phyloP scores from a whole-genome alignment of 2,888 invertebrate species.

The Baronia brevicornis region DNA sequence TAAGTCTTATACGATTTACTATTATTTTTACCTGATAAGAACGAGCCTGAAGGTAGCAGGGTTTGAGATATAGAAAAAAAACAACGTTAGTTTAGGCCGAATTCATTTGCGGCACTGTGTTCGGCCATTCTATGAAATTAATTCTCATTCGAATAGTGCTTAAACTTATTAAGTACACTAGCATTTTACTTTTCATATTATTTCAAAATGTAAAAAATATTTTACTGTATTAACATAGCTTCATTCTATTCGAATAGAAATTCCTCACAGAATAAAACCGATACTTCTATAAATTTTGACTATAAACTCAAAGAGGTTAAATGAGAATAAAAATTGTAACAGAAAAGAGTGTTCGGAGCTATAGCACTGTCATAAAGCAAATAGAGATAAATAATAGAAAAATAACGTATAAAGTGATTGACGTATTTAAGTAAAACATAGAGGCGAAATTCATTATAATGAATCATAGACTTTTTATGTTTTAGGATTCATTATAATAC shows the following conservation, averaged over 20 bases:
- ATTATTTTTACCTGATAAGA: constrained; percentile 88
- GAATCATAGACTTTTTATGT: too few relatives aligned
- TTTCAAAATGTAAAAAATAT: too few relatives aligned
- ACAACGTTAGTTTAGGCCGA: constrained; percentile 72
- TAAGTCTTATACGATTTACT: constrained; percentile 62
- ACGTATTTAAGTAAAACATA: constrained; percentile 35
- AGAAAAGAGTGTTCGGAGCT: constrained; percentile 47
- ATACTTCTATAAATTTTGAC: constrained; percentile 5
- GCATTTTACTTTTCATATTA: too few relatives aligned
- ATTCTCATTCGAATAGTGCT: constrained; percentile 8
- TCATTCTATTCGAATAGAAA: constrained; percentile 8
- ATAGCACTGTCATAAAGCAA: constrained; percentile 73
- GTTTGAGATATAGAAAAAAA: constrained; percentile 77
- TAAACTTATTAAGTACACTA: background rate
- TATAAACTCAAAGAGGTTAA: constrained; percentile 24
- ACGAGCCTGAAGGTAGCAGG: constrained; percentile 88
- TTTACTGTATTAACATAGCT: background rate
- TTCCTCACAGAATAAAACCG: constrained; percentile 16
- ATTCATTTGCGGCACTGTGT: constrained; percentile 9
- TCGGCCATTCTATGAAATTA: constrained; percentile 1
- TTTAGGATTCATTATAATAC: too few relatives aligned
- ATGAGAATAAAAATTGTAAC: constrained; percentile 32
- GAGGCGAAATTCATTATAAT: constrained; percentile 25
- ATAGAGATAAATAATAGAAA: constrained; percentile 45
- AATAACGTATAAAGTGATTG: constrained; percentile 50